Evolutionary conservation across 2,888 invertebrate genomes (phyloP), one percentile per base, ranked within the genome.

Genomic region (Sthenelais limicola): DNA sequence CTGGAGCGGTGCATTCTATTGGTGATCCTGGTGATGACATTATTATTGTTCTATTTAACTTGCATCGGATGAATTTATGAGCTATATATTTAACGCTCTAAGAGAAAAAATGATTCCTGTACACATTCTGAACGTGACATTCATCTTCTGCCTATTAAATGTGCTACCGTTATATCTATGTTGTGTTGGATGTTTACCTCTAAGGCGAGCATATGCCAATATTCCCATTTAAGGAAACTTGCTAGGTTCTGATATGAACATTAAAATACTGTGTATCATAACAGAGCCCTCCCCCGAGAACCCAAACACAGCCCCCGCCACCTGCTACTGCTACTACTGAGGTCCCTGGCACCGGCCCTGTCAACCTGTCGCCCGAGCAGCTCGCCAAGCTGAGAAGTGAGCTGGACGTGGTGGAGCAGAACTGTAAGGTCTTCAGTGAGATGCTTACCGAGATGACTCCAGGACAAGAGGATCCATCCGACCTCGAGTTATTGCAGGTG

Each of bases 351-450:
- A 26, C 56, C 9, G 82, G 82, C 15, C 87, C 88, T 43, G 82
- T 88, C 26, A 85, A 82, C 66, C 85, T 94, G 35, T 91, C 91
- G 0, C 92, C 94, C 47, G 96, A 96, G 76, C 97, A 98, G 88
- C 90, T 93, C 76, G 92, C 92, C 77, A 99, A 98, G 88, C 89
- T 99, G 72, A 93, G 94, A 80, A 93, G 94, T 1, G 98, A 99
- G 89, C 89, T 99, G 79, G 94, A 95, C 80, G 93, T 98, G 70
- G 98, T 98, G 7, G 94, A 95, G 82, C 93, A 94, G 79, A 98
- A 97, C 87, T 94, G 96, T 93, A 90, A 92, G 54, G 96, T 99
- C 1, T 92, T 99, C 89, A 93, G 94, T 70, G 98, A 99, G 89
- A 97, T 99, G 96, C 90, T 99, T 69, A 94, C 92, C 79, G 96